These are phyloP conservation scores for Alloscopus bannaensis DNA, from an alignment of 2,888 invertebrate genomes.

Conservation along the genomic window DNA sequence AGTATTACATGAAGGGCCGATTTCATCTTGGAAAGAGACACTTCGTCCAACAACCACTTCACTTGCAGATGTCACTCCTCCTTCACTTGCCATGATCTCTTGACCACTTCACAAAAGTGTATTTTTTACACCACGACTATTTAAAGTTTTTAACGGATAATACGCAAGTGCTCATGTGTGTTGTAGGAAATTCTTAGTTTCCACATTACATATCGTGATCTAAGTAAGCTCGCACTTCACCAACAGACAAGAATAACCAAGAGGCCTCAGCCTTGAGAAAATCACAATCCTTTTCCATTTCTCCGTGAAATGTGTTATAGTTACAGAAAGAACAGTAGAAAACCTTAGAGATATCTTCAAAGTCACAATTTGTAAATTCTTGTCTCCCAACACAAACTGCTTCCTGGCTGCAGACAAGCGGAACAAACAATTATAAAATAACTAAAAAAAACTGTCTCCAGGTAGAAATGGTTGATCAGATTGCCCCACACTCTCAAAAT, in stretches of 20 bases:
- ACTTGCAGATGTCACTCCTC: background rate
- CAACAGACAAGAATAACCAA: background rate
- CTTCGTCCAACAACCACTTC: conserved; percentile 36
- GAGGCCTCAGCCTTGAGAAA: background rate
- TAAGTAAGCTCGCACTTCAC: background rate
- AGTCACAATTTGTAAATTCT: no score
- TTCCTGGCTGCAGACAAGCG: no score
- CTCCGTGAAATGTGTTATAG: no score
- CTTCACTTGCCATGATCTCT: conserved; percentile 21
- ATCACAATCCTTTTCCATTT: no score
- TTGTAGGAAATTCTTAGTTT: background rate
- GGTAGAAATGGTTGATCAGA: background rate
- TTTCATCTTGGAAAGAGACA: conserved; percentile 48
- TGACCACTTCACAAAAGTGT: background rate
- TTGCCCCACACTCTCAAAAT: background rate
- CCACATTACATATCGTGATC: background rate
- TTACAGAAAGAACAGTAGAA: no score
- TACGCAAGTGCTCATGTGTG: background rate
- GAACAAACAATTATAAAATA: no score
- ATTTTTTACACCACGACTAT: no score
- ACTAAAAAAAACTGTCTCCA: no score
- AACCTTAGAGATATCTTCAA: no score
- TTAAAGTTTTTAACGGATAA: no score
- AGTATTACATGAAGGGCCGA: conserved; percentile 37
- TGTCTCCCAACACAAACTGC: no score